Evolutionary conservation across 2,797 vertebrate genomes (phyloP).

Genomic region (Crax fasciolata): DNA sequence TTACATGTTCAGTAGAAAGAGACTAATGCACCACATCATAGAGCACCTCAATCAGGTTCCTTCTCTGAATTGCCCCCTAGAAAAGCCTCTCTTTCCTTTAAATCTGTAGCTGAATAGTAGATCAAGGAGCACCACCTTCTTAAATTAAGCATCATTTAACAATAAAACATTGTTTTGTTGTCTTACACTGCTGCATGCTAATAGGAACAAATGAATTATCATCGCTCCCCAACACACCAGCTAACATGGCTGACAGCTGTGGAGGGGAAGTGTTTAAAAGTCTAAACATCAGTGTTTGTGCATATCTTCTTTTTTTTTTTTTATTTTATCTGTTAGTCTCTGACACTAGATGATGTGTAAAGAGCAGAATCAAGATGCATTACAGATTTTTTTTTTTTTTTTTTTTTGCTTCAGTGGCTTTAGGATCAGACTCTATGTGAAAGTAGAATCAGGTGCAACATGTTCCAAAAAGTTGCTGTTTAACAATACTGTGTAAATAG

Average conservation of each 20-base stretch:
- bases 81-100: background rate
- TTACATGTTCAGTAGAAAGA: background rate
- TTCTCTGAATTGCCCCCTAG: background rate
- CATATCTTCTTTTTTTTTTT: background rate
- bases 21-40: background rate
- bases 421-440: background rate
- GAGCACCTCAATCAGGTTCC: background rate
- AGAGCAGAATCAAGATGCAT: background rate
- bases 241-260: background rate
- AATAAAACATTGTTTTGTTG: background rate
- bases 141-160: background rate
- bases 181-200: background rate
- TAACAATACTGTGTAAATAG: conserved; percentile 28
- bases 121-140: background rate
- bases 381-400: background rate
- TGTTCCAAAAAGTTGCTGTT: conserved; percentile 16
- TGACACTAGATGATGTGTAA: background rate
- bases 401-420: background rate
- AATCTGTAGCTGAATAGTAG: background rate
- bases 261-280: background rate
- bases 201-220: background rate
- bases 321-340: background rate
- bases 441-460: background rate
- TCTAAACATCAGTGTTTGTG: background rate
- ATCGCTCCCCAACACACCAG: background rate